Conservation (phyloP, 2,888 invertebrate species). For the Ischnura elegans region DNA sequence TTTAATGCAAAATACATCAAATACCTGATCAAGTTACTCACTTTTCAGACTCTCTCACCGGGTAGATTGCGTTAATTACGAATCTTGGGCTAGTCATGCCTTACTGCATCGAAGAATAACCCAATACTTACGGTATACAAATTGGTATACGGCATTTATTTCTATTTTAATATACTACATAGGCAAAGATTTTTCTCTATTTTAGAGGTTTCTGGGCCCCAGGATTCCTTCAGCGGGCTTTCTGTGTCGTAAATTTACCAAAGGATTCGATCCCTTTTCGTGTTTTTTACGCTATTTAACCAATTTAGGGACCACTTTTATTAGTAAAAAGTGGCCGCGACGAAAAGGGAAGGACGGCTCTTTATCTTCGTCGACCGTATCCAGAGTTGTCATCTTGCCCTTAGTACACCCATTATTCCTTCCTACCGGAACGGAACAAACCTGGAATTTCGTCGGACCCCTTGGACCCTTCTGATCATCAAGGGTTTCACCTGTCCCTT, state of each 20-base stretch:
- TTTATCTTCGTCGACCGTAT: neutral
- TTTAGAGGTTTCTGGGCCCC: neutral
- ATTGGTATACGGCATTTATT: no score
- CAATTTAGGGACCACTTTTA: neutral
- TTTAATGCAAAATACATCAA: no score
- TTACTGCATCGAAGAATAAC: no score
- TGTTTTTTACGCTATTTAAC: neutral
- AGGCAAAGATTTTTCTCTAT: no score
- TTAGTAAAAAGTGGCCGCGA: neutral
- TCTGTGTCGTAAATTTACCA: neutral
- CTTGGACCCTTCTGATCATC: neutral
- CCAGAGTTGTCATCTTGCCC: conserved; percentile 40
- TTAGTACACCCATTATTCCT: conserved; percentile 24
- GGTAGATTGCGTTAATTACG: no score
- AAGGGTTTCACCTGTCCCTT: conserved; percentile 42
- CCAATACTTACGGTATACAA: no score
- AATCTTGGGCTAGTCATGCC: no score
- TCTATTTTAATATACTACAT: no score
- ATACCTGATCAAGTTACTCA: no score
- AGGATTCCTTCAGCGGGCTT: neutral
- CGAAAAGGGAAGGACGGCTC: neutral
- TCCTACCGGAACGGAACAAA: conserved; percentile 45
- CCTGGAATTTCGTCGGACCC: neutral
- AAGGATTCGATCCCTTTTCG: neutral
- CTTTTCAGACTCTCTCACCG: no score